Evolutionary conservation across 2,888 invertebrate species (phyloP), one percentile per base, ranked within the genome.

Genomic region (Drosophila aldrichi): DNA sequence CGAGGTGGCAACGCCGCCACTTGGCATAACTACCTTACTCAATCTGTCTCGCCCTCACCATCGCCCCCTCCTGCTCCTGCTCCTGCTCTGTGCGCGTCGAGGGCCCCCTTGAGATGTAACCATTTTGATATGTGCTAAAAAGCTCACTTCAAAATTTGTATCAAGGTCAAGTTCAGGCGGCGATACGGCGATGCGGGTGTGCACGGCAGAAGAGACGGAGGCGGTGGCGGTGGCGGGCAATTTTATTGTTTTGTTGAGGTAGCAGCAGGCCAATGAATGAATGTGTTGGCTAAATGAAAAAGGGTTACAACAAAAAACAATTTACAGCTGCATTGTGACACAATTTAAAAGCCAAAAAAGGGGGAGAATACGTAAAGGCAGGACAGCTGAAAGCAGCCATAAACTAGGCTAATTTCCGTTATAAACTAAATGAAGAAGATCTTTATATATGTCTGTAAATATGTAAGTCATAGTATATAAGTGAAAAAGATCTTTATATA

Each of bases 111-210:
- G 88, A 89, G 85, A 84, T 89, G 88, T 85, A 73, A 81, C 85
- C 80, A 71, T 82, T 87, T 82, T 88, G 88, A 86, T 88, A 81
- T 88, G 88, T 88, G 81, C 77, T 85, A 81, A 89, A 87, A 87
- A 89, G 88, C 86, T 85, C 88, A 89, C 86, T 88, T 82, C 81
- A 88, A 86, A 82, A 63, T 61, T 77, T 81, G 48, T 88, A 89
- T 83, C 88, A 88, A 88, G 88, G 88, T 88, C 88, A 88, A 88
- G 88, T 88, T 90, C 88, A 81, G 49, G 60, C 67, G 36, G 41
- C 38, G n/a, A 32, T 46, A 36, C n/a, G 34, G 36, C 38, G 2
- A 40, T 40, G 40, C 40, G 22, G n/a, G 57, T 4, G 43, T 3
- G 1, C 8, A 10, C 32, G 29, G 14, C 9, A 29, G n/a, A 29